A percentile compares a stretch with the other conserved stretches of the same genome.
Evolutionary conservation across 2,797 vertebrate species (phyloP).

Genomic region (Epinephelus coioides): DNA sequence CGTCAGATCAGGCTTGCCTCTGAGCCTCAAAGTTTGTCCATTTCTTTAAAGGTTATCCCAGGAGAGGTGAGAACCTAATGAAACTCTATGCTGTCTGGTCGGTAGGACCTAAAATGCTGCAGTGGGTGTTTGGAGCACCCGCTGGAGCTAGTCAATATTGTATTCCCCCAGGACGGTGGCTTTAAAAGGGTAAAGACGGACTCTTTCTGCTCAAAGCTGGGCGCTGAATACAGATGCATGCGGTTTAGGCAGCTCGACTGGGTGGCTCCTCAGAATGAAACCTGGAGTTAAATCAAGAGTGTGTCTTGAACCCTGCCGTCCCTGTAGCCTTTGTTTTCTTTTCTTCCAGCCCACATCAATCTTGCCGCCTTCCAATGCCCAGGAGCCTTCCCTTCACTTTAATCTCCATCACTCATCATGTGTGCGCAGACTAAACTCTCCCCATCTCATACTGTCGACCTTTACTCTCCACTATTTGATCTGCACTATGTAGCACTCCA

Average conservation of each 20-base stretch:
- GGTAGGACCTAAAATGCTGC: conserved; percentile 41
- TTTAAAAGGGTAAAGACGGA: conserved; percentile 72
- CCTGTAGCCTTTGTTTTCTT: conserved; percentile 53
- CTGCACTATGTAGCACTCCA: conserved; percentile 60
- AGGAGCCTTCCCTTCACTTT: conserved; percentile 61
- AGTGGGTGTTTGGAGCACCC: conserved; percentile 54
- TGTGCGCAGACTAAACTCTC: conserved; percentile 65
- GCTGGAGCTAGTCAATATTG: conserved; percentile 66
- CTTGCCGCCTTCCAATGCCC: conserved; percentile 36
- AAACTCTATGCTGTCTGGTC: conserved; percentile 44
- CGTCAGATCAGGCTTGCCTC: conserved; percentile 28
- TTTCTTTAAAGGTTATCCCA: conserved; percentile 67
- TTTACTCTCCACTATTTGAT: conserved; percentile 74
- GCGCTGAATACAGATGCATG: conserved; percentile 70
- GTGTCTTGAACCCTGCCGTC: conserved; percentile 49
- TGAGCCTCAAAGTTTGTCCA: conserved; percentile 59
- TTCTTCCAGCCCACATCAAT: conserved; percentile 55
- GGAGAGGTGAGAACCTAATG: conserved; percentile 60
- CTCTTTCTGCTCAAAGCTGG: conserved; percentile 32
- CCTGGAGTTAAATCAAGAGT: conserved; percentile 49
- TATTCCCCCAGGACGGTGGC: conserved; percentile 56
- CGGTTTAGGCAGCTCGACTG: background rate
- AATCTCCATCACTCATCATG: conserved; percentile 72
- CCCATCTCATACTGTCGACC: conserved; percentile 63
- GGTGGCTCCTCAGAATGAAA: conserved; percentile 34